Evolutionary conservation across 2,113 vertebrate genomes (phyloP), one percentile per base, ranked within the genome.

Genomic region (Porphyrio hochstetteri): DNA sequence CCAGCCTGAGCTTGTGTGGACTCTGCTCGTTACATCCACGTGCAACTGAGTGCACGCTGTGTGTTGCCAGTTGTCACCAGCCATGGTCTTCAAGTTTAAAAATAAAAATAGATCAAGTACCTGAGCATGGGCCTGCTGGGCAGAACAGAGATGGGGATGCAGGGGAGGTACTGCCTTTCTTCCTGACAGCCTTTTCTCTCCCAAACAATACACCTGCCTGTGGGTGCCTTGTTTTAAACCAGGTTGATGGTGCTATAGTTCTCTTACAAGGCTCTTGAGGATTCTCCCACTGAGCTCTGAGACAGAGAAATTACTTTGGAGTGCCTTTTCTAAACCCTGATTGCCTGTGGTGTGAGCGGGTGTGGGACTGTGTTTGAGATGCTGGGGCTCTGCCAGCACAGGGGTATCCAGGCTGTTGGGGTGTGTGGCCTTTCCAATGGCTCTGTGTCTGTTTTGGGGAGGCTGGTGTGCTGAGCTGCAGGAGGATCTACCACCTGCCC

Each of bases 381-480:
- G 59, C 59, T 48, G 2, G 50, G 56, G 33, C 44, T 53, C 33
- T 40, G 57, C 19, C 4, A 3, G 2, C 0, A 0, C 29, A 44
- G 38, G 27, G 79, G 8, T 4, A 2, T 23, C 27, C 1, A 0
- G 10, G 38, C 31, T 19, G 31, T 18, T 44, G 31, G 11, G 56
- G 17, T 28, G 15, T 28, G 4, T 5, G 33, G 31, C 17, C 52
- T 70, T 81, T 33, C 38, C 63, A 28, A 80, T 29, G 46, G 50
- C 33, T 52, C 40, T 28, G 57, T 24, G 38, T 13, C 38, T 40
- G 8, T 33, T 72, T 3, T 12, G 29, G 48, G 13, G 52, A 53
- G 17, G 24, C 6, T 52, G 56, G 16, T 25, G 19, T 60, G 59
- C 64, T 31, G 17, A 13, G 13, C 23, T 52, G 48, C 42, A 13